Evolutionary conservation across 1,140 invertebrate genomes (phyloP).

Genomic region (Halictus rubicundus): DNA sequence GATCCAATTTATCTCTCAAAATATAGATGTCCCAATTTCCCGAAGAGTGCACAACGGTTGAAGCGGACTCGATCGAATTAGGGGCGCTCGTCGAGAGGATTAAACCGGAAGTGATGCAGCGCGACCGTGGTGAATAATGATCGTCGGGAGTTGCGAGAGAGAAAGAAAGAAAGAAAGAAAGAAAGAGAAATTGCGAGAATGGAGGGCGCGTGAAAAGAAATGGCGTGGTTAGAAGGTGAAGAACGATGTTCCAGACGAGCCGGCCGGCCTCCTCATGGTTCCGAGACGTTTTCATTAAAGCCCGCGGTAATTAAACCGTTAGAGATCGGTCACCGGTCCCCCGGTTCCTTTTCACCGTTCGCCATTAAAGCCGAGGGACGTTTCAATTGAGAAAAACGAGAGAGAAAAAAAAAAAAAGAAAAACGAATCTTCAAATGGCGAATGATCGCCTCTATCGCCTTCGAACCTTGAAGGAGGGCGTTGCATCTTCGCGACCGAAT

Average conservation of each 20-base stretch:
- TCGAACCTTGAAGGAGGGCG: conserved; percentile 34
- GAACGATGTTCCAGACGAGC: conserved; percentile 44
- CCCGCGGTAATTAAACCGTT: conserved; percentile 26
- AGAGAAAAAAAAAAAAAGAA: background rate
- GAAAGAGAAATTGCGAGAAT: conserved; percentile 10
- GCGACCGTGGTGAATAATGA: background rate
- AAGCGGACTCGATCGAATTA: background rate
- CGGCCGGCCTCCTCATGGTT: conserved; percentile 3
- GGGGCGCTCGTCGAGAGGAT: background rate
- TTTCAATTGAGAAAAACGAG: background rate
- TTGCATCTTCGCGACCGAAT: conserved; percentile 37
- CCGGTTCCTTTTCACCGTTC: background rate
- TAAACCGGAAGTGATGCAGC: background rate
- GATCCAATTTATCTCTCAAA: too few relatives aligned
- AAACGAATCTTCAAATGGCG: background rate
- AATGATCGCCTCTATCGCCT: conserved; percentile 9
- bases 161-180: background rate
- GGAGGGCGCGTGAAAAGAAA: conserved; percentile 16
- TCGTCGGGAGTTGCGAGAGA: background rate
- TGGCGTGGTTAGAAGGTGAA: conserved; percentile 39
- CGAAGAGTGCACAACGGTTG: too few relatives aligned
- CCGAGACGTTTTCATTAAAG: conserved; percentile 17
- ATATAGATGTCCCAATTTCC: too few relatives aligned
- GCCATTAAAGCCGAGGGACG: too few relatives aligned
- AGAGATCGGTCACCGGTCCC: background rate